Conservation (phyloP, 2,888 invertebrate species). For the Ophion slaviceki region DNA sequence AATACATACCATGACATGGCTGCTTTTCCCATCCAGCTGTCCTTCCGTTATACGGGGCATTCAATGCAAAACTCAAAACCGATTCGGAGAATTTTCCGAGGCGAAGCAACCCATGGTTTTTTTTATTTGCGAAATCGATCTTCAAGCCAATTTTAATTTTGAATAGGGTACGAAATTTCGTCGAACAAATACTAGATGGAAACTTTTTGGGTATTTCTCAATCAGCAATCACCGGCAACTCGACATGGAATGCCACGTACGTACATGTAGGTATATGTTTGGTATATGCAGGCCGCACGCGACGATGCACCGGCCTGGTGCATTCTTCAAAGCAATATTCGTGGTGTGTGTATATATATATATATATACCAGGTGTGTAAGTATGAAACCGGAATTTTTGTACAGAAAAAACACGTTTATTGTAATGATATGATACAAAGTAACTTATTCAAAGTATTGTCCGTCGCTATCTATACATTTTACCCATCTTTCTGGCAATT, state of each 20-base stretch:
- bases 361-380: no score
- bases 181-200: not conserved
- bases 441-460: no score
- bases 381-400: no score
- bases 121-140: not conserved
- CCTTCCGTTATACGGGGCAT: not conserved
- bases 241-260: not conserved
- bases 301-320: constrained; percentile 29
- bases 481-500: no score
- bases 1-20: constrained; percentile 19
- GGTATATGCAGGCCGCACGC: constrained; percentile 36
- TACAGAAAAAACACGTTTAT: no score
- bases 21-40: constrained; percentile 5
- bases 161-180: not conserved
- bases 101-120: not conserved
- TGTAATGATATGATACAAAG: no score
- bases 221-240: not conserved
- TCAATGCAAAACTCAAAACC: constrained; percentile 9
- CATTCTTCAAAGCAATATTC: constrained; percentile 62
- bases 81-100: constrained; percentile 1
- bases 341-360: constrained; percentile 7
- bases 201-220: no score
- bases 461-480: no score
- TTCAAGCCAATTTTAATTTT: not conserved
- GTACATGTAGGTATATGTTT: constrained; percentile 11